A percentile compares a stretch with the other conserved stretches of the same genome.
phyloP scores from a whole-genome alignment of 2,797 vertebrate genomes.

The Dendrocincla fuliginosa region DNA sequence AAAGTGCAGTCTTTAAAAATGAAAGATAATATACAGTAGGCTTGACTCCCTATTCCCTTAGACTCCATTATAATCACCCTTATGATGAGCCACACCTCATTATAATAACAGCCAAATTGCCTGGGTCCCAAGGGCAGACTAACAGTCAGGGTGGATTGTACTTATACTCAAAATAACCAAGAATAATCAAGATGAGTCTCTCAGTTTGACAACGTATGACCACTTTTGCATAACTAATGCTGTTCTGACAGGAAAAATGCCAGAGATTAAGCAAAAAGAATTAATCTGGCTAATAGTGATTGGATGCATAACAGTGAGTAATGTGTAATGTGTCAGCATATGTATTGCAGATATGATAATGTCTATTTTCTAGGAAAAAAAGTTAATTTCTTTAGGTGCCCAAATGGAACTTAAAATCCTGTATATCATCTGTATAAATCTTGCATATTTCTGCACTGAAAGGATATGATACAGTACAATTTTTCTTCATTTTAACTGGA shows the following conservation, averaged over 20 bases:
- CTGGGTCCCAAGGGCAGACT: conserved; percentile 73
- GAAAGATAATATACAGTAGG: conserved; percentile 61
- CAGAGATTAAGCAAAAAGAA: conserved; percentile 54
- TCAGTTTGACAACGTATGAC: conserved; percentile 69
- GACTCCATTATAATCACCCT: conserved; percentile 75
- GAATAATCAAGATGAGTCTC: conserved; percentile 75
- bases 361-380: neutral
- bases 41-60: conserved; percentile 67
- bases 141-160: conserved; percentile 75
- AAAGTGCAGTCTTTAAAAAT: conserved; percentile 65
- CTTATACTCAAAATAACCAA: conserved; percentile 75
- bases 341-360: neutral
- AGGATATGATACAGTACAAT: neutral
- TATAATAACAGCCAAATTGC: conserved; percentile 78
- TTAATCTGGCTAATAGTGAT: conserved; percentile 64
- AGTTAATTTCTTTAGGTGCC: neutral
- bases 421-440: neutral
- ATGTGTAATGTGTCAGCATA: neutral
- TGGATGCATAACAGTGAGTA: conserved; percentile 26
- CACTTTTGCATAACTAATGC: conserved; percentile 73
- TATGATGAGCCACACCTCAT: conserved; percentile 74
- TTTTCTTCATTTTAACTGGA: neutral
- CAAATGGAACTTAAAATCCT: neutral
- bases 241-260: conserved; percentile 55
- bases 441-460: neutral